Evolutionary conservation across 2,888 invertebrate genomes (phyloP).

Genomic region (Hemaris fuciformis): DNA sequence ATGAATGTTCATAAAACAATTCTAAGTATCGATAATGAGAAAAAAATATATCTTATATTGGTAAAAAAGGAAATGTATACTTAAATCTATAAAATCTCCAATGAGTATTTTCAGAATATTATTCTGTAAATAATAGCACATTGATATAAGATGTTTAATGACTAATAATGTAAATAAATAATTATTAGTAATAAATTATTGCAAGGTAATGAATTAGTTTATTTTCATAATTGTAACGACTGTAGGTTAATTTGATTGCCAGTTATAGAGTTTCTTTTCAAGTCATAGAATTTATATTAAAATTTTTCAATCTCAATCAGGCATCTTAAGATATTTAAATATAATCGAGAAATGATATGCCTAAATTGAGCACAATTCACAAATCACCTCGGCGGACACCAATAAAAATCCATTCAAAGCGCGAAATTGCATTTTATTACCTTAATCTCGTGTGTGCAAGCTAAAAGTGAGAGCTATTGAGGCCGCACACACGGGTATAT

Average conservation of each 20-base stretch:
- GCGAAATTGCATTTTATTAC: slow-evolving; percentile 16
- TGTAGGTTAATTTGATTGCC: too few species aligned
- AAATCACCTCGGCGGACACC: slow-evolving; percentile 10
- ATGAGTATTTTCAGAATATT: too few species aligned
- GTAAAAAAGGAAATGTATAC: too few species aligned
- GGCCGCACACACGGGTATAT: slow-evolving; percentile 38
- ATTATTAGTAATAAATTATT: too few species aligned
- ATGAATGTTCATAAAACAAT: not conserved
- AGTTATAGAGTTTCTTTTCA: too few species aligned
- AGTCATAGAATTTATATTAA: too few species aligned
- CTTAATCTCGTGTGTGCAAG: slow-evolving; percentile 31
- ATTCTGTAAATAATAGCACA: too few species aligned
- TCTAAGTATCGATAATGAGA: not conserved
- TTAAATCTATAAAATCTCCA: too few species aligned
- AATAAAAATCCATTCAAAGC: slow-evolving; percentile 14
- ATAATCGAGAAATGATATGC: not conserved
- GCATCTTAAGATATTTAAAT: not conserved
- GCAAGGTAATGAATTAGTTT: too few species aligned
- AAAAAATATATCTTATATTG: not conserved
- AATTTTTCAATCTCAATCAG: not conserved
- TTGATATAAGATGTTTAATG: too few species aligned
- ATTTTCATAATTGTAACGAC: too few species aligned
- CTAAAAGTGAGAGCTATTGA: slow-evolving; percentile 61
- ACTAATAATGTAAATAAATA: too few species aligned
- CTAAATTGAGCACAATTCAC: slow-evolving; percentile 1